These are phyloP conservation scores for Drosophila sechellia DNA, from an alignment of 1,140 invertebrate species.

Conservation along the genomic window DNA sequence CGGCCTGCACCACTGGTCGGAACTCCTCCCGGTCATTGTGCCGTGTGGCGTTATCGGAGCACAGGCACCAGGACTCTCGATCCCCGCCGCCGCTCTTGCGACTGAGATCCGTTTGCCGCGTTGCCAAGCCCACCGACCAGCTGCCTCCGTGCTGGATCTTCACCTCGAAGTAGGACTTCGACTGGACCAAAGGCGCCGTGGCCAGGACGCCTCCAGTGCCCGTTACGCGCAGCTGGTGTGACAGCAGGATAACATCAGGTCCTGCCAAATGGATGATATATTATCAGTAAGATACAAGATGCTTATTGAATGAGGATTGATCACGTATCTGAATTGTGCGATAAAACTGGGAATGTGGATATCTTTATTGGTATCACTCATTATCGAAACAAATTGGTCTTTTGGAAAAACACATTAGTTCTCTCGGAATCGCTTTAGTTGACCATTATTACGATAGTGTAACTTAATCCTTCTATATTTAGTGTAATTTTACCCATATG, in stretches of 20 bases:
- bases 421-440: too few relatives aligned
- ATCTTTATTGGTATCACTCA: neutral
- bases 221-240: slow-evolving; percentile 97
- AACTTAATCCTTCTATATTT: neutral
- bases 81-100: slow-evolving; percentile 93
- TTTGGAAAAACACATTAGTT: too few relatives aligned
- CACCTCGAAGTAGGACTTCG: slow-evolving; percentile 99
- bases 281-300: neutral
- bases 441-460: too few relatives aligned
- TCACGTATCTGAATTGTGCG: too few relatives aligned
- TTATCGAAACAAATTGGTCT: too few relatives aligned
- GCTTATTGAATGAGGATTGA: too few relatives aligned
- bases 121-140: slow-evolving; percentile 97
- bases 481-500: slow-evolving; percentile 90
- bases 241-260: slow-evolving; percentile 98
- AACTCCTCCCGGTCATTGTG: slow-evolving; percentile 92
- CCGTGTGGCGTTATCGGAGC: slow-evolving; percentile 94
- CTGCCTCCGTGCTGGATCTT: slow-evolving; percentile 98
- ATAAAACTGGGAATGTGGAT: neutral
- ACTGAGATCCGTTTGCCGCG: slow-evolving; percentile 94
- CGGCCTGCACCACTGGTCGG: slow-evolving; percentile 87
- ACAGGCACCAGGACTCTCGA: slow-evolving; percentile 96
- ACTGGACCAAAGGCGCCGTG: slow-evolving; percentile 96
- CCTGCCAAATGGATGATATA: slow-evolving; percentile 86
- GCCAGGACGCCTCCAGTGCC: slow-evolving; percentile 97